Conservation (phyloP, 2,113 vertebrate species). For the Semicossyphus pulcher region DNA sequence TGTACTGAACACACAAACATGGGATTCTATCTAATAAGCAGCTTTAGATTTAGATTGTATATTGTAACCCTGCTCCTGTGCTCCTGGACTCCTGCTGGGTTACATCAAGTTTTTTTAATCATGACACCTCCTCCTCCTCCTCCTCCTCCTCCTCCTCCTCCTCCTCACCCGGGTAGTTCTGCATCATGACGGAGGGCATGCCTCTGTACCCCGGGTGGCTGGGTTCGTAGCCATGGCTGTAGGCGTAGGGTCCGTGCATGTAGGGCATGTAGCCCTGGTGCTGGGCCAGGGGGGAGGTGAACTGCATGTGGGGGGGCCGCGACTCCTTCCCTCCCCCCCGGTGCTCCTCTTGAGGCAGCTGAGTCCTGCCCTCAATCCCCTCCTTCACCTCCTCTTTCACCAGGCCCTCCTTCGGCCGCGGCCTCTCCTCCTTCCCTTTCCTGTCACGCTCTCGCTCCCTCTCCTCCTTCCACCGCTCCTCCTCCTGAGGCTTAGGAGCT, state of each 20-base stretch:
- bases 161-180: slow-evolving; percentile 93
- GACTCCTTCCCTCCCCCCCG: slow-evolving; percentile 88
- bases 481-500: slow-evolving; percentile 83
- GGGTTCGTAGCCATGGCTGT: slow-evolving; percentile 94
- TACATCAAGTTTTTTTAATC: too few species aligned
- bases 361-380: slow-evolving; percentile 82
- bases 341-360: slow-evolving; percentile 85
- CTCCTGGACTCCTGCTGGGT: too few species aligned
- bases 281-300: slow-evolving; percentile 91
- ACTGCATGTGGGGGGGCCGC: slow-evolving; percentile 90
- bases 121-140: too few species aligned
- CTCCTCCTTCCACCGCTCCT: slow-evolving; percentile 86
- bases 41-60: too few species aligned
- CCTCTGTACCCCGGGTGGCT: slow-evolving; percentile 93
- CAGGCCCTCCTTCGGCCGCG: slow-evolving; percentile 85
- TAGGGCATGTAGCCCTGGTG: slow-evolving; percentile 98
- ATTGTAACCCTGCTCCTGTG: too few species aligned
- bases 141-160: too few species aligned
- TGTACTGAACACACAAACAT: too few species aligned
- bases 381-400: slow-evolving; percentile 93
- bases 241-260: slow-evolving; percentile 94
- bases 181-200: slow-evolving; percentile 98
- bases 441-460: slow-evolving; percentile 87
- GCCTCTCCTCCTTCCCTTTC: slow-evolving; percentile 91
- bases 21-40: too few species aligned